phyloP scores from a whole-genome alignment of 2,113 vertebrate species.

The Percopsis transmontana region DNA sequence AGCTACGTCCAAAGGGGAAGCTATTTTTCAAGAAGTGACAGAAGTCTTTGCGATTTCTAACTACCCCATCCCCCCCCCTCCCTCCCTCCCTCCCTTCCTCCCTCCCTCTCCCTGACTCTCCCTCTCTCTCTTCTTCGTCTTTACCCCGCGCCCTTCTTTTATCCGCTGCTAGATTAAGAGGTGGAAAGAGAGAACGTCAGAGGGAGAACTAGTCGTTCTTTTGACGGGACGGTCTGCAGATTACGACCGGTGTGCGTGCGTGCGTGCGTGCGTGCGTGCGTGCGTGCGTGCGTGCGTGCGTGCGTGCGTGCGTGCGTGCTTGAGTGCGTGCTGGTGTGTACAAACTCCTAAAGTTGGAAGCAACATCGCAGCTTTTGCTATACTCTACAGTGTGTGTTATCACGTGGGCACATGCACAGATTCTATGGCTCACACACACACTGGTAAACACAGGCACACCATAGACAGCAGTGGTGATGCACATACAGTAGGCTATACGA shows the following conservation, averaged over 20 bases:
- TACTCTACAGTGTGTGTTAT: conserved; percentile 62
- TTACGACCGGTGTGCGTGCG: conserved; percentile 49
- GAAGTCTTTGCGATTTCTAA: conserved; percentile 83
- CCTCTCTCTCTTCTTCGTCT: neutral
- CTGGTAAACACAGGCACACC: conserved; percentile 42
- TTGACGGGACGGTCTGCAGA: conserved; percentile 70
- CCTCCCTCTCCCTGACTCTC: neutral
- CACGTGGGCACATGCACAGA: conserved; percentile 57
- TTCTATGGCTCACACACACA: conserved; percentile 61
- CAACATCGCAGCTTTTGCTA: conserved; percentile 66
- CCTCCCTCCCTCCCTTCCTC: neutral
- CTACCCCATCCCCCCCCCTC: neutral
- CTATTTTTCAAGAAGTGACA: conserved; percentile 99
- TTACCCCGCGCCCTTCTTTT: conserved; percentile 29
- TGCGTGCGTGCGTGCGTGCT: conserved; percentile 1
- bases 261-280: conserved; percentile 15
- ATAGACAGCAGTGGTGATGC: conserved; percentile 29
- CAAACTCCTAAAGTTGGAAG: conserved; percentile 50
- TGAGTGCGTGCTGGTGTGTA: conserved; percentile 28
- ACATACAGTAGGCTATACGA: conserved; percentile 14
- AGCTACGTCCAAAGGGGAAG: conserved; percentile 99
- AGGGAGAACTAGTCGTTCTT: conserved; percentile 59
- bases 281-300: neutral
- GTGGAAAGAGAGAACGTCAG: conserved; percentile 50
- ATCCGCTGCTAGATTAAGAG: conserved; percentile 65